phyloP scores from a whole-genome alignment of 2,113 vertebrate genomes.

The Noctilio leporinus region DNA sequence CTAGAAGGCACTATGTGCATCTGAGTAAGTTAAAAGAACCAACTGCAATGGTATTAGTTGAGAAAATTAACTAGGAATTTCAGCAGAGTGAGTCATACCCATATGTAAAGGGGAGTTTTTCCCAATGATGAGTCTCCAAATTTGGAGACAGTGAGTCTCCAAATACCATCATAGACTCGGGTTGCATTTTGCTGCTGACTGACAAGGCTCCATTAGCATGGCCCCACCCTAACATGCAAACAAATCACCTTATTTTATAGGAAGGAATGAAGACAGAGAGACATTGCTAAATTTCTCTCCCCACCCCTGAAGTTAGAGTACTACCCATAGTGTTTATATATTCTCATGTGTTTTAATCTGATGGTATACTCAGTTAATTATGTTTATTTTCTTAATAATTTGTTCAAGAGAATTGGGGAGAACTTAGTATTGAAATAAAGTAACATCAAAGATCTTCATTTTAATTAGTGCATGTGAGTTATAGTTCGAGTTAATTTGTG shows the following conservation, averaged over 20 bases:
- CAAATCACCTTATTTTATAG: neutral
- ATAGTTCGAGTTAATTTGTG: neutral
- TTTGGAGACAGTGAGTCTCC: neutral
- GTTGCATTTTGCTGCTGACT: rapidly evolving
- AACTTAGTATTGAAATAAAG: neutral
- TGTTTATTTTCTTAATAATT: neutral
- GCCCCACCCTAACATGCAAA: neutral
- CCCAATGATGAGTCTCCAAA: neutral
- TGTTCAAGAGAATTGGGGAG: neutral
- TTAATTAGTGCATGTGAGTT: neutral
- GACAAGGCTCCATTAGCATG: neutral
- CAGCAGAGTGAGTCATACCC: neutral
- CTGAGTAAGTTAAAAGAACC: neutral
- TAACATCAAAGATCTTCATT: neutral
- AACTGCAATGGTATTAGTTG: neutral
- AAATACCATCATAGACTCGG: neutral
- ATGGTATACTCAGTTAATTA: neutral
- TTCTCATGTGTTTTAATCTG: neutral
- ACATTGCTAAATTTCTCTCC: neutral
- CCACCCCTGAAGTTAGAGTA: neutral
- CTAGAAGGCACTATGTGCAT: neutral
- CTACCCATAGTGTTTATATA: neutral
- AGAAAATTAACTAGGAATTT: neutral
- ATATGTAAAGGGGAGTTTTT: neutral
- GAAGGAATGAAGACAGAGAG: neutral